phyloP scores from a whole-genome alignment of 2,113 vertebrate species.

The Oplegnathus fasciatus region DNA sequence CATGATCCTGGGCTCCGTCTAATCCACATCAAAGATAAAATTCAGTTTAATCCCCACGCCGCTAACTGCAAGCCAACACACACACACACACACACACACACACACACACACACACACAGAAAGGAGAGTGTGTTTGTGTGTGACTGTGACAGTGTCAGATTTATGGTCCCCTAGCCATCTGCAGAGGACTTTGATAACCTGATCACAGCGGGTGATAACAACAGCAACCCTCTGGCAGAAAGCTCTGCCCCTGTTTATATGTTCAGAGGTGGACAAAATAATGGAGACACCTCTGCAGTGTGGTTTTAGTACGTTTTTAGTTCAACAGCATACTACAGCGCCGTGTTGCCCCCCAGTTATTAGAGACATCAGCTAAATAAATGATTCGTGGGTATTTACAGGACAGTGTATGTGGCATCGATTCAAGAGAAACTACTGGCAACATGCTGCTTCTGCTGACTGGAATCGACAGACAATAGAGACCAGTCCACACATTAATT shows the following conservation, averaged over 20 bases:
- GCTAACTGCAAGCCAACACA: constrained; percentile 10
- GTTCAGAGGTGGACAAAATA: background rate
- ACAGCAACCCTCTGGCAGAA: background rate
- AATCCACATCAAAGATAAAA: constrained; percentile 71
- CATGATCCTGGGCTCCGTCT: constrained; percentile 14
- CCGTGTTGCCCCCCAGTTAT: background rate
- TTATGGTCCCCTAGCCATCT: constrained; percentile 34
- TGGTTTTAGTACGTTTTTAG: rapidly evolving
- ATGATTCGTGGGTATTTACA: background rate
- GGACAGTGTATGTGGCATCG: background rate
- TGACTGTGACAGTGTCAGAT: constrained; percentile 33
- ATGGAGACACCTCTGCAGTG: background rate
- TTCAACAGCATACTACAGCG: background rate
- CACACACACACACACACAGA: no score
- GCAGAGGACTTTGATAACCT: constrained; percentile 52
- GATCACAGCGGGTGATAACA: constrained; percentile 51
- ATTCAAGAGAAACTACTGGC: background rate
- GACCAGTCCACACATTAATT: background rate
- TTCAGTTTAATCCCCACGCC: constrained; percentile 58
- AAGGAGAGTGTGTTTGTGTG: background rate
- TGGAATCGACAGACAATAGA: background rate
- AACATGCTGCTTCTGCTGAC: background rate
- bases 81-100: constrained; percentile 15
- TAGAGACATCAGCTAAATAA: background rate
- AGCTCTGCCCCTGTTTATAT: background rate